phyloP scores from a whole-genome alignment of 2,888 invertebrate genomes.

The Synanthedon formicaeformis region DNA sequence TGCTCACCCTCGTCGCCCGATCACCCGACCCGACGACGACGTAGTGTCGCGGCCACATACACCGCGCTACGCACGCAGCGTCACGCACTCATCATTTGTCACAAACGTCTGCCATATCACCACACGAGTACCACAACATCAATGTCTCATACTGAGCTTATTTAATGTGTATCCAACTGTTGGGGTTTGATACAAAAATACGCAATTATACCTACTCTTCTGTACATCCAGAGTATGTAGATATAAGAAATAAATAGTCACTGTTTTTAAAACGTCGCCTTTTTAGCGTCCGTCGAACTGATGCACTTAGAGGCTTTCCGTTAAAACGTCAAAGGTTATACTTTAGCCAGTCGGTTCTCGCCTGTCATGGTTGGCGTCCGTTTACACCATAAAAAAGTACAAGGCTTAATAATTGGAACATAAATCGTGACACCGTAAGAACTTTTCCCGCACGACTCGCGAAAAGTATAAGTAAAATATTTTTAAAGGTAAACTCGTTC shows the following conservation, averaged over 20 bases:
- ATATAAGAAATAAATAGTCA: not conserved
- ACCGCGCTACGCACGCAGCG: constrained; percentile 18
- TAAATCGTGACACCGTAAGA: constrained; percentile 32
- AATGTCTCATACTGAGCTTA: no score
- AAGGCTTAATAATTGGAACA: constrained; percentile 23
- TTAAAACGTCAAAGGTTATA: constrained; percentile 35
- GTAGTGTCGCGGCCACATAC: constrained; percentile 10
- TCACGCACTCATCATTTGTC: constrained; percentile 46
- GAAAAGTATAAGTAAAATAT: constrained; percentile 38
- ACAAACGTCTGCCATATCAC: constrained; percentile 22
- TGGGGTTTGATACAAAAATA: no score
- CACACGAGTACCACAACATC: not conserved
- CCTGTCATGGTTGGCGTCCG: constrained; percentile 39
- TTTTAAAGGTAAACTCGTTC: constrained; percentile 54
- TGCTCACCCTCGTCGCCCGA: constrained; percentile 5
- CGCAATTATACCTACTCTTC: no score
- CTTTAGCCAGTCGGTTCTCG: constrained; percentile 38
- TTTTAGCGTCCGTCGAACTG: constrained; percentile 23
- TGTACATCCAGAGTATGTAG: not conserved
- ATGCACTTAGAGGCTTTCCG: constrained; percentile 50
- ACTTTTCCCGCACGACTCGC: constrained; percentile 21
- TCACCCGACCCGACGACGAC: constrained; percentile 5
- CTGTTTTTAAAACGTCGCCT: constrained; percentile 9
- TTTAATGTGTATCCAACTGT: no score
- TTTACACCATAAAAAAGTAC: constrained; percentile 14